Evolutionary conservation across 2,888 invertebrate species (phyloP), one percentile per base, ranked within the genome.

Genomic region (Metalampra italica): DNA sequence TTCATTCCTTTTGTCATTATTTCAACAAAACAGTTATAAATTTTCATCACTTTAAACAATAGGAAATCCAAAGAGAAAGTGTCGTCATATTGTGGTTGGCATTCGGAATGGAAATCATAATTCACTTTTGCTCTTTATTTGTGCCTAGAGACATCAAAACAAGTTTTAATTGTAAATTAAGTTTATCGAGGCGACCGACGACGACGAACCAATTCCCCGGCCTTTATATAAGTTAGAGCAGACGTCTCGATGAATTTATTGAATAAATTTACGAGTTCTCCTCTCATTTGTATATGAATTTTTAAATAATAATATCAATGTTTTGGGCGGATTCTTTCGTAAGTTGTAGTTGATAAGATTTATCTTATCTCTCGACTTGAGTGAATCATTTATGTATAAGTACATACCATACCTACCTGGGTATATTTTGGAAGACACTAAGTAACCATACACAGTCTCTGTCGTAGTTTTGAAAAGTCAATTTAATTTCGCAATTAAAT

Each of bases 221-320:
- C 36, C 40, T 43, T 46, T 50, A 44, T n/a, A 38, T 38, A 15
- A 43, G 22, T 11, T 13, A 37, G 12, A 37, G 37, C 37, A 14
- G 38, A 38, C 29, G n/a, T 32, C 44, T 46, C 46, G 13, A 43
- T 40, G 32, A 43, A 44, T 46, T 50, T 50, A 50, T 50, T 46
- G 46, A 44, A 49, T 45, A 49, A 50, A 40, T 50, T 50, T 40
- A 46, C 22, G 46, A 15, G 12, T 34, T 49, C 22, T 22, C 49
- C 22, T 22, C 49, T 38, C 38, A 45, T 49, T 46, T 49, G 45
- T 46, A 49, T 49, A 46, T 45, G 43, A 45, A 49, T 40, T 29
- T n/a, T 14, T 15, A 42, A 8, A 14, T 43, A 39, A 43, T 48
- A 43, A 48, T 11, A 39, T 22, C 5, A 22, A n/a, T n/a, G n/a